Evolutionary conservation across 2,113 vertebrate species (phyloP).

Genomic region (Oryctolagus cuniculus): mOryCun1.1 NC_091438.1:48883001-48883500

Average conservation of each 20-base stretch:
- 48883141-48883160: conserved; percentile 90
- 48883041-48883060: conserved; percentile 61
- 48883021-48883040: conserved; percentile 70
- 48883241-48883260: no score
- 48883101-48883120: not conserved
- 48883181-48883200: conserved; percentile 90
- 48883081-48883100: conserved; percentile 63
- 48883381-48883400: conserved; percentile 94
- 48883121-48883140: conserved; percentile 62
- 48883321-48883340: conserved; percentile 95
- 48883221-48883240: conserved; percentile 92
- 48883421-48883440: conserved; percentile 79
- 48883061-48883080: conserved; percentile 38
- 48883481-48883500: no score
- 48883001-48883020: conserved; percentile 7
- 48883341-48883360: conserved; percentile 97
- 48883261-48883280: conserved; percentile 86
- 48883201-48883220: conserved; percentile 93
- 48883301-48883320: conserved; percentile 95
- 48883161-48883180: conserved; percentile 94
- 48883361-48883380: conserved; percentile 97
- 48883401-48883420: conserved; percentile 97
- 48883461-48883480: no score
- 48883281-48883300: conserved; percentile 92
- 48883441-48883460: no score